Base-by-base conservation (phyloP, 2,797 vertebrate species). In the Neoniphon sammara region DNA sequence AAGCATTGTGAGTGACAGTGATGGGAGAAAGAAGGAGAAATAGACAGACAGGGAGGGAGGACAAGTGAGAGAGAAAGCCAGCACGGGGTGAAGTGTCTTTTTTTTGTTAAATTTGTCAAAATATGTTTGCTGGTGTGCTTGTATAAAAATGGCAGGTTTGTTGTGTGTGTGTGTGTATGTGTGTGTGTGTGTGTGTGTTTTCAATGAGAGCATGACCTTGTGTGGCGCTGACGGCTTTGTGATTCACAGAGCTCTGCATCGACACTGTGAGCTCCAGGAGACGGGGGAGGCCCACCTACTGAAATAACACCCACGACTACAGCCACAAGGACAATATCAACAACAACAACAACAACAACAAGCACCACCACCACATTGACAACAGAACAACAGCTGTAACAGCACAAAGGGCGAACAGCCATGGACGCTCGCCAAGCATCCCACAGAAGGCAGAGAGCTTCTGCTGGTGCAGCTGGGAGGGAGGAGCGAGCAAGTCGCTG, bases 171-270 rank as follows among this genome's bases (percentile, higher is more conserved):
- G 30, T 8, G 49, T 27, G n/a, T n/a, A n/a, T 27, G 36, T 23
- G 49, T 18, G 31, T 52, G 47, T 53, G 30, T 8, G 49, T 27
- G n/a, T 21, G 23, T 4, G 2, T 5, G 60, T 57, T 25, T 20
- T 36, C 6, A 15, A 31, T 53, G 57, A 64, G 46, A 30, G 46
- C 23, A 0, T 14, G 23, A n/a, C 17, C 39, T 23, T 20, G 10
- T 27, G 31, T 1, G 18, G 54, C 30, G 46, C 27, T 15, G 53
- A 53, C 62, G 44, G 61, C n/a, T 54, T 30, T 49, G 61, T 86
- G 85, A 81, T 50, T 87, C 84, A 79, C 56, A 64, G 64, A 36
- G 34, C 34, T 36, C 34, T 36, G 34, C 34, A 36, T 36, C 34
- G 9, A 14, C 14, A 42, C 14, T 42, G 39, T 42, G 9, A 36